phyloP scores from a whole-genome alignment of 2,113 vertebrate genomes.

The Pongo pygmaeus region DNA sequence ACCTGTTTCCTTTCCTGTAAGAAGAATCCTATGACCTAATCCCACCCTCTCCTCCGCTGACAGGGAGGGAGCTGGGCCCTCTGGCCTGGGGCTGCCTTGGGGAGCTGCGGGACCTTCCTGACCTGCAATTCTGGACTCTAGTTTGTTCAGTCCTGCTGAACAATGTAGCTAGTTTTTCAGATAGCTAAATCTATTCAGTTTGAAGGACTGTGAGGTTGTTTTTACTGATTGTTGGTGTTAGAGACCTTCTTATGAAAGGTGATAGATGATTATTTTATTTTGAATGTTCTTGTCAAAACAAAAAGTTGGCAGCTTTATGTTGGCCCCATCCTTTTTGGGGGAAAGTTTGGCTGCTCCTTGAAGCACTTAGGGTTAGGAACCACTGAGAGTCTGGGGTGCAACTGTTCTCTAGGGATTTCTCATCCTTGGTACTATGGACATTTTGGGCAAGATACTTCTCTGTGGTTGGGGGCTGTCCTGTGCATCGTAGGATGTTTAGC shows the following conservation, averaged over 20 bases:
- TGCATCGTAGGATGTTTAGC: background rate
- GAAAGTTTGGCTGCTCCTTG: background rate
- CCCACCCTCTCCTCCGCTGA: background rate
- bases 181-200: background rate
- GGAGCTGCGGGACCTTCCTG: background rate
- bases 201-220: background rate
- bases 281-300: conserved; percentile 21
- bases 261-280: conserved; percentile 19
- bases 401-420: background rate
- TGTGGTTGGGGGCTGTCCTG: background rate
- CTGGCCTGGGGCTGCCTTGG: background rate
- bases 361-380: background rate
- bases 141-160: background rate
- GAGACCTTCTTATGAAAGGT: background rate
- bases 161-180: background rate
- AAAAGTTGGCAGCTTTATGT: background rate
- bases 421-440: background rate
- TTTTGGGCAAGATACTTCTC: background rate
- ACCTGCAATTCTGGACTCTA: background rate
- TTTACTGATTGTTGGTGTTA: conserved; percentile 29
- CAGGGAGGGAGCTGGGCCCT: background rate
- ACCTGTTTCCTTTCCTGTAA: background rate
- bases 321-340: background rate
- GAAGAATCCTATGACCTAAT: background rate
- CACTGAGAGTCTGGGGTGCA: background rate